Percentiles rank a stretch among this genome's conserved stretches.
phyloP scores from a whole-genome alignment of 2,113 vertebrate genomes.

The Gambusia holbrooki region DNA sequence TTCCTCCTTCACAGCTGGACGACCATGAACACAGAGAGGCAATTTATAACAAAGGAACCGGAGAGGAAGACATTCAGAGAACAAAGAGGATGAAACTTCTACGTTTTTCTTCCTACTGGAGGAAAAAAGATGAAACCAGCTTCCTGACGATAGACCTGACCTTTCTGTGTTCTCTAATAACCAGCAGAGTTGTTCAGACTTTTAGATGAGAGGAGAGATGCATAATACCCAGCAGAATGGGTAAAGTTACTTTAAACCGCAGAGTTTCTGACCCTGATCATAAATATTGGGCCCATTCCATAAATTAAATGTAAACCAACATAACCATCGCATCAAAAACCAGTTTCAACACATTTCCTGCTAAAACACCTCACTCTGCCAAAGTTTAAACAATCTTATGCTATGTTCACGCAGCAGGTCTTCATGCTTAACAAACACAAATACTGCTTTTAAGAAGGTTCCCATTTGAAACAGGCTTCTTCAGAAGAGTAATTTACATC shows the following conservation, averaged over 20 bases:
- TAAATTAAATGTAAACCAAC: not conserved
- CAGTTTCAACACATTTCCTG: not conserved
- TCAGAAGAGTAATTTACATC: too few relatives aligned
- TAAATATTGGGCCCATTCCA: not conserved
- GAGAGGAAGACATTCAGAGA: not conserved
- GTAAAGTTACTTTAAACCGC: too few relatives aligned
- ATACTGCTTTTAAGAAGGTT: too few relatives aligned
- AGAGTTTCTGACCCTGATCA: not conserved
- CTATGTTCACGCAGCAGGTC: too few relatives aligned
- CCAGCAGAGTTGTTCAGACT: too few relatives aligned
- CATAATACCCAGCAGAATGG: too few relatives aligned
- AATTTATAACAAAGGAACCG: not conserved
- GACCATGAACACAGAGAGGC: not conserved
- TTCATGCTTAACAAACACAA: not conserved
- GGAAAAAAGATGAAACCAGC: not conserved
- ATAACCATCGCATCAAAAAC: too few relatives aligned
- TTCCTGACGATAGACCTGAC: not conserved
- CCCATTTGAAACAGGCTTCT: too few relatives aligned
- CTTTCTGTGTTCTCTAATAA: too few relatives aligned
- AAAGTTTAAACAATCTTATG: not conserved
- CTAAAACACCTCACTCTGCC: not conserved
- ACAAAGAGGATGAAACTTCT: slow-evolving; percentile 13
- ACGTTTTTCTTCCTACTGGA: not conserved
- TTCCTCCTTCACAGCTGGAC: slow-evolving; percentile 2
- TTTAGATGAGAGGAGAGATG: too few relatives aligned